Base-by-base conservation (phyloP, 2,888 invertebrate genomes). In the Drosophila pseudotakahashii region DNA sequence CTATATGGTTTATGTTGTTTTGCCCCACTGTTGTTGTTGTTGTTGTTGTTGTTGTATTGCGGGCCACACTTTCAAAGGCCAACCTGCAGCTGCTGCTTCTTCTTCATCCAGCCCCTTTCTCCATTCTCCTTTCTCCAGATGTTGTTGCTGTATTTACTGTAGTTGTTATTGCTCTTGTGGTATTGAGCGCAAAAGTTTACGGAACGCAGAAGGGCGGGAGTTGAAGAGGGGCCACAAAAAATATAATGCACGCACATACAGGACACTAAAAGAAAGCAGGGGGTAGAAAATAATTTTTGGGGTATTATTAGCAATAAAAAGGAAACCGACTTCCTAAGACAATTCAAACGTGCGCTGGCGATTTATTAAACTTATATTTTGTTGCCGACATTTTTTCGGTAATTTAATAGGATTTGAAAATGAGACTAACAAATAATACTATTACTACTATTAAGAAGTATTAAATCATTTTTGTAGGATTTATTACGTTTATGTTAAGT, bases 161-260 rank as follows among this genome's bases (percentile, higher is more conserved):
- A 78, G 68, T 32, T 72, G 63, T 59, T 69, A 51, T 47, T 59
- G 57, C 73, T 71, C 60, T 62, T 81, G 81, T 64, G 82, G 82
- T 81, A 88, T 86, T 82, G 88, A 82, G 82, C 78, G 81, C 82
- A 82, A 82, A 88, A 86, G 84, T 82, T 88, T 86, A 86, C 73
- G 55, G 79, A 78, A 81, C 72, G 69, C 69, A 62, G 64, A 45
- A 26, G 6, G 58, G 53, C 42, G 23, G 44, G 44, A 30, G n/a
- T 34, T 34, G 16, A 37, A 37, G 58, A 1, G 26, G 16, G 7
- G 55, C 16, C 7, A 16, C 57, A 19, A 9, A 30, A 48, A 34
- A 48, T 48, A 19, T 48, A 48, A 48, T 48, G 48, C 48, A 48
- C 32, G 48, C 48, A 48, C 48, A 48, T 34, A 48, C 48, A 16